Percentiles rank a stretch among this genome's conserved stretches.
These are phyloP conservation scores for Phaenicophaeus curvirostris DNA, from an alignment of 2,797 vertebrate species.

Conservation along the genomic window DNA sequence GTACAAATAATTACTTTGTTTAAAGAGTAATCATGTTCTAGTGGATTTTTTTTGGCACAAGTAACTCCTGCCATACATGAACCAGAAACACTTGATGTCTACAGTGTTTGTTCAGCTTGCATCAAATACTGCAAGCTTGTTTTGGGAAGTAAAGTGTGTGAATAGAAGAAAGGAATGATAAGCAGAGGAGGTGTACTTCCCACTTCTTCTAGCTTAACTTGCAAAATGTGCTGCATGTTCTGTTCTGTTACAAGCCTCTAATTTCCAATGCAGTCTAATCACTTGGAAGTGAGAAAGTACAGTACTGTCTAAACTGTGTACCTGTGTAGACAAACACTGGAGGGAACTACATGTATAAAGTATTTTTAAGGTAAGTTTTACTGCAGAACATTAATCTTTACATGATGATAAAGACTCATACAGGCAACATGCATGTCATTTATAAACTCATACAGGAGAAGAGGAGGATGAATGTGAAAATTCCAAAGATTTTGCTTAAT, in stretches of 20 bases:
- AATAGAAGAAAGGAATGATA: background rate
- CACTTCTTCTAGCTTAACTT: background rate
- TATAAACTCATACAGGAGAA: background rate
- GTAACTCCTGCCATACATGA: background rate
- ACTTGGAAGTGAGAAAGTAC: background rate
- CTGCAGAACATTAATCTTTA: background rate
- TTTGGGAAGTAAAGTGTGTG: background rate
- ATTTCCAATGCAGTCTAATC: background rate
- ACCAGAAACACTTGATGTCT: constrained; percentile 19
- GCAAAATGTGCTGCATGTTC: background rate
- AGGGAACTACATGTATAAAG: background rate
- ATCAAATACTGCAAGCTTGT: background rate
- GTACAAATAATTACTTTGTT: constrained; percentile 26
- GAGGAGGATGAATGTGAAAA: background rate
- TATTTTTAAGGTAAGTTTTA: background rate
- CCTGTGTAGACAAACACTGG: background rate
- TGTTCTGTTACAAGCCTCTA: background rate
- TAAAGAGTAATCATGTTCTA: constrained; percentile 14
- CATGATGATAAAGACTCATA: background rate
- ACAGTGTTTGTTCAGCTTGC: constrained; percentile 32
- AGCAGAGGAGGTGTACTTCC: background rate
- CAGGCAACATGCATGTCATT: background rate
- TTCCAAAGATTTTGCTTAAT: background rate
- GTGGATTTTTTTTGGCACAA: constrained; percentile 30
- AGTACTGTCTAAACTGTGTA: background rate